Base-by-base conservation (phyloP, 30 jellyfish, hydroid and myxozoan species). In the Sanderia malayensis region DNA sequence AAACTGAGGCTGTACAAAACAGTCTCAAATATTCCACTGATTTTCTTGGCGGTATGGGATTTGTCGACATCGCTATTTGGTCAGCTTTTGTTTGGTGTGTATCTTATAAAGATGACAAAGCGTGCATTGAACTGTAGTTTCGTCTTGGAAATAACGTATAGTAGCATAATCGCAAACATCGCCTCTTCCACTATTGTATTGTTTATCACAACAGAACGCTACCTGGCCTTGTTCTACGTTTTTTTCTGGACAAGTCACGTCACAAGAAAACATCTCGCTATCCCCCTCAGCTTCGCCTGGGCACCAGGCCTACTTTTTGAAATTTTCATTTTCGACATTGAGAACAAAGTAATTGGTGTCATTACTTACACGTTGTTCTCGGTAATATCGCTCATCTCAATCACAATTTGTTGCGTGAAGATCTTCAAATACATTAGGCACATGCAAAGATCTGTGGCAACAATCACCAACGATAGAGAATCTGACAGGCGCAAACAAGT, bases 1-100 rank as follows among this genome's bases (percentile, higher is more conserved):
- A 44, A 21, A 46, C 24, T 65, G 61, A 76, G 59, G 37, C 71
- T 52, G 30, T 34, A 44, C n/a, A n/a, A n/a, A n/a, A 65, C 72
- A 8, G 32, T 62, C 21, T 76, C 87, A 20, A 76, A 76, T 31
- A 76, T 65, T 4, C 87, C 87, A 0, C 0, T 76, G 1, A 55
- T 64, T 3, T 76, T 76, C 25, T 80, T 76, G 6, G 87, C 87
- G 27, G 73, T 74, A 62, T 76, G 87, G 87, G 79, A 76, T 27
- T 31, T 76, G 80, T 31, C 62, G 20, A 47, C 53, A 3, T 75
- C 87, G n/a, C 9, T 76, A 2, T 46, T 76, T 17, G 62, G 79
- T 27, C 87, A 76, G 60, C 87, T 80, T 18, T 20, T 45, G n/a
- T 76, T 76, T 24, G 80, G 44, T 20, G 71, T 67, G n/a, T 76